Base-by-base conservation (phyloP, 1,140 invertebrate genomes). In the Drosophila ironensis region DNA sequence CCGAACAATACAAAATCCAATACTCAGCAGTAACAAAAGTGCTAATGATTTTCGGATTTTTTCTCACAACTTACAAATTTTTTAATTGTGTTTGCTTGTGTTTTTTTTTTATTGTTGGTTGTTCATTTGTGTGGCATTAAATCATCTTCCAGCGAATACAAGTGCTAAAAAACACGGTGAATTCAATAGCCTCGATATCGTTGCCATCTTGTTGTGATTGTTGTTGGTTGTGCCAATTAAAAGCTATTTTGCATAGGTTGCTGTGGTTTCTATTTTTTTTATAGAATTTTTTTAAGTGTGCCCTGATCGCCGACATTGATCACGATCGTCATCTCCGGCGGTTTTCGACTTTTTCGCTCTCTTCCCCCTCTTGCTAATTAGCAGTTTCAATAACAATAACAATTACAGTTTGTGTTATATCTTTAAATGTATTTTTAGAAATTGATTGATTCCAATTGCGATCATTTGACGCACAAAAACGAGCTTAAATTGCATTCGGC, bases 41-140 rank as follows among this genome's bases (percentile, higher is more conserved):
- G 71, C 41, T 57, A 71, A 82, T 67, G 64, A 75, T 60, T 60
- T n/a, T 45, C 35, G 48, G 47, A 61, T 50, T 68, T 72, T 71
- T 54, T 75, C 52, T 53, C 41, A 42, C 17, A 30, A 47, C 11
- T 60, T 50, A 24, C 30, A 35, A 38, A 50, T 30, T 73, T 80
- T 38, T 45, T 24, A 27, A 11, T 52, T 76, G 69, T 76, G 70
- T 72, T 66, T 11, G 8, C 22, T 8, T 30, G 24, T 27, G 12
- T 24, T 47, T 57, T 59, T 53, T 63, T 24, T 40, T 42, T 41
- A 30, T 59, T 57, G 22, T 35, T 50, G 59, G 46, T 51, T 63
- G 57, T 46, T 25, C 14, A 16, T 72, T 57, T 76, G 47, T 86
- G 78, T 77, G 78, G 40, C 47, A 84, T 73, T 84, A 60, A 71